Evolutionary conservation across 2,113 vertebrate species (phyloP), one percentile per base, ranked within the genome.

Genomic region (Pantherophis guttatus): DNA sequence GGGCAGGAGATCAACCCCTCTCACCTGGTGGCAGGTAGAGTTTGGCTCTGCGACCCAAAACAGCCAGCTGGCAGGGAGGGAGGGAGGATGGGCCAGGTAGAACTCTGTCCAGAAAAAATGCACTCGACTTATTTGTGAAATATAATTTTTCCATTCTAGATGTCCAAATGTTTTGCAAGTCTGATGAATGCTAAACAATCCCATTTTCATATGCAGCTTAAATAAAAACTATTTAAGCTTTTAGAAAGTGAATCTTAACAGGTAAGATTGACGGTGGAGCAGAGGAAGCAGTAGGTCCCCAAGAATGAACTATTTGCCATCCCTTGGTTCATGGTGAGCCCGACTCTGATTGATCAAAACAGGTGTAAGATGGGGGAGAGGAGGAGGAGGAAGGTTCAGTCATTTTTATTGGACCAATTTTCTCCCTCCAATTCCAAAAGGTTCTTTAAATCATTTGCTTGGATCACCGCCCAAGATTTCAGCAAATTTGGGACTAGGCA

Each of bases 351-450:
- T 81, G 39, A 81, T 19, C 17, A 39, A 81, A 33, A 81, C 75
- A 81, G 75, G 70, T 81, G 33, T 81, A 81, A 39, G 7, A 75
- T 33, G n/a, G 12, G 65, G 65, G 29, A n/a, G 29, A 75, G 65
- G 70, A 8, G 70, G 70, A 44, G 15, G 70, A 75, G 6, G 70
- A 39, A 15, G 70, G 5, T 65, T 87, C 92, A 54, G 94, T 96
- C 95, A 95, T 97, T 97, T 96, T 95, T 93, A 96, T 96, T 96
- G 95, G 93, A 93, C 95, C 93, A 94, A 96, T 95, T 96, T 95
- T 95, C 94, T 93, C 94, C 11, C 59, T 89, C 87, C n/a, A 54
- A 70, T 50, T 89, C 87, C n/a, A 54, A 70, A 94, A 53, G 10
- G 10, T 44, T 65, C 26, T 55, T 44, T 26, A 96, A 96, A 97